Evolutionary conservation across 2,113 vertebrate species (phyloP), one percentile per base, ranked within the genome.

Genomic region (Phyllopteryx taeniolatus): DNA sequence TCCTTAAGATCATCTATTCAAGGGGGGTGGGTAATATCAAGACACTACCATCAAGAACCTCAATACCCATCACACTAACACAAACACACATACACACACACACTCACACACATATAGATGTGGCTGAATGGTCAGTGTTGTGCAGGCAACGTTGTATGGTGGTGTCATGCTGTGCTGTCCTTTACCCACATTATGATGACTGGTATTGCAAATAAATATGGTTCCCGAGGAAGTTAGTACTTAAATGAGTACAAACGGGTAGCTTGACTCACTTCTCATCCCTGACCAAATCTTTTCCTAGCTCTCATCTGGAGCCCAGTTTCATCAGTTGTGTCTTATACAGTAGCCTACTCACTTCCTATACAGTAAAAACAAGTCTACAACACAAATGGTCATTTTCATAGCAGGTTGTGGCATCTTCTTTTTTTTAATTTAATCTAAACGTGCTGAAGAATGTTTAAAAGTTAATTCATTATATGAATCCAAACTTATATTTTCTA

Each of bases 111-210:
- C 53, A 64, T 33, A 43, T 67, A 70, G 60, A 83, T 82, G 81
- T 88, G 83, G 77, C 72, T 87, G 83, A 83, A 80, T 87, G 83
- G 79, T 88, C 20, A 70, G 85, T 89, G 75, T 87, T 71, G 76
- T 87, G 74, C 70, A 83, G 84, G 72, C 80, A 75, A 80, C 88
- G 80, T 85, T 81, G 76, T 89, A 72, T 67, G 86, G 82, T 90
- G 84, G 80, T 87, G 84, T 89, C 85, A 87, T 86, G 83, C 83
- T 75, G 86, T 88, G 82, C 82, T 20, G 86, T 91, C 71, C 72
- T 89, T 81, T 86, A 74, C n/a, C 84, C 80, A 85, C 84, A 78
- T 84, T 77, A 68, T 74, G 76, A 84, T 75, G 82, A 79, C 72
- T 75, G 82, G 76, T 85, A 72, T 71, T 77, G 73, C 78, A 79